Percentiles rank a stretch among this genome's conserved stretches.
Evolutionary conservation across 2,797 vertebrate genomes (phyloP).

Genomic region (Thunnus albacares): DNA sequence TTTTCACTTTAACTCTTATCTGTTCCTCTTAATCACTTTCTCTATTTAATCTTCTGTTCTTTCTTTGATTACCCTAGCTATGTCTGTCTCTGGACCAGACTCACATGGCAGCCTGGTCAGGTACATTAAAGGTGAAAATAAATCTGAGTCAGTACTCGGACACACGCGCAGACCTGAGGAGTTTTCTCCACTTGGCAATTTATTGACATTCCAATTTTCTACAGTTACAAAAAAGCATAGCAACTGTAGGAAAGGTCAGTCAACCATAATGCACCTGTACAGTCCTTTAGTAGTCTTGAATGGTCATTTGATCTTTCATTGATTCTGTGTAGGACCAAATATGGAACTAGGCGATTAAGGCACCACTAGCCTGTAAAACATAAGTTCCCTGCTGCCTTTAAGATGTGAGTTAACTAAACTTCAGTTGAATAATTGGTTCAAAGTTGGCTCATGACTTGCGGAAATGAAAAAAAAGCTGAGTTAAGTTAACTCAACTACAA

Average conservation of each 20-base stretch:
- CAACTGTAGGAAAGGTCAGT: background rate
- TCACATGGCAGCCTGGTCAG: background rate
- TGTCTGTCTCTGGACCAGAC: conserved; percentile 2
- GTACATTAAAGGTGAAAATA: background rate
- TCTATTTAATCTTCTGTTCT: conserved; percentile 3
- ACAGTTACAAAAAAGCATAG: background rate
- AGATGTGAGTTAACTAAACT: no score
- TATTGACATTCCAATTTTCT: background rate
- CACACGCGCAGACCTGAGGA: background rate
- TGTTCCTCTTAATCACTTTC: conserved; percentile 28
- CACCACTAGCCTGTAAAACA: background rate
- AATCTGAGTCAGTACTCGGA: background rate
- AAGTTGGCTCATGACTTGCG: no score
- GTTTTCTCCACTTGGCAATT: background rate
- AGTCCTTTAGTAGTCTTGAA: conserved; percentile 3
- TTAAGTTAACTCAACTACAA: no score
- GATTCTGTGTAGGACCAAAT: conserved; percentile 50
- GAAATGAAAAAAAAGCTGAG: no score
- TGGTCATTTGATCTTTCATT: conserved; percentile 54
- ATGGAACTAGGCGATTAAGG: conserved; percentile 6
- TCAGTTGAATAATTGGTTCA: no score
- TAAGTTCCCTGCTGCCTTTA: no score
- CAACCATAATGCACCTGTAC: background rate
- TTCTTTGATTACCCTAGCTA: background rate
- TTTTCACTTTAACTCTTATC: background rate